Evolutionary conservation across 2,113 vertebrate genomes (phyloP).

Genomic region (Siniperca chuatsi): DNA sequence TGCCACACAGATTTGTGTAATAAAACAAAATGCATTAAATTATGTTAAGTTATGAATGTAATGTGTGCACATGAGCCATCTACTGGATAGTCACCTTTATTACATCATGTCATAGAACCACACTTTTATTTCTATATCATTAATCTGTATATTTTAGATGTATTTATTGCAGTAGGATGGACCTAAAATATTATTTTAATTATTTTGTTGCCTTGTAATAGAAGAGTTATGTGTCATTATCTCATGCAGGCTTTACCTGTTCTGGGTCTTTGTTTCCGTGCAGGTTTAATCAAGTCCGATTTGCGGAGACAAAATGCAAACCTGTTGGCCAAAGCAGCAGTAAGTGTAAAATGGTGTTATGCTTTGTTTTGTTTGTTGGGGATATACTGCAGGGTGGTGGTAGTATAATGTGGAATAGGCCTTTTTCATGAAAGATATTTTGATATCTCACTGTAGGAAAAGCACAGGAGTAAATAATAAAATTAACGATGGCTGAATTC

Average conservation of each 20-base stretch:
- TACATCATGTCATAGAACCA: neutral
- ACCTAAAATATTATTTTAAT: neutral
- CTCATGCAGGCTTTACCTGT: neutral
- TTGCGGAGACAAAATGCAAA: slow-evolving; percentile 92
- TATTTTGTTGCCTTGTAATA: neutral
- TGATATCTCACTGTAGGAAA: neutral
- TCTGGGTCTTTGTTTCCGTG: slow-evolving; percentile 18
- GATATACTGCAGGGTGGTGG: neutral
- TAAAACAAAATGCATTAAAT: neutral
- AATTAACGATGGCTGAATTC: neutral
- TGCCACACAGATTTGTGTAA: slow-evolving; percentile 14
- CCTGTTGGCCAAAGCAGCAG: slow-evolving; percentile 77
- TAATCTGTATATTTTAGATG: neutral
- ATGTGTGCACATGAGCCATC: slow-evolving; percentile 39
- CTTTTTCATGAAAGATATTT: neutral
- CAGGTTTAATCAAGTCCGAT: slow-evolving; percentile 92
- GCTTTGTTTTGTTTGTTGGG: neutral
- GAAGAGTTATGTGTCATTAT: neutral
- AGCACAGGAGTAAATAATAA: neutral
- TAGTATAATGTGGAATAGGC: neutral
- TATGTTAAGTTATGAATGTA: no score
- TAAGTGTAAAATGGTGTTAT: slow-evolving; percentile 83
- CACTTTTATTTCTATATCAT: neutral
- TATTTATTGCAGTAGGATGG: neutral
- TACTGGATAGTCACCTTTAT: slow-evolving; percentile 34